Base-by-base conservation (phyloP, 2,888 invertebrate genomes). In the Lacanobia wlatinum region DNA sequence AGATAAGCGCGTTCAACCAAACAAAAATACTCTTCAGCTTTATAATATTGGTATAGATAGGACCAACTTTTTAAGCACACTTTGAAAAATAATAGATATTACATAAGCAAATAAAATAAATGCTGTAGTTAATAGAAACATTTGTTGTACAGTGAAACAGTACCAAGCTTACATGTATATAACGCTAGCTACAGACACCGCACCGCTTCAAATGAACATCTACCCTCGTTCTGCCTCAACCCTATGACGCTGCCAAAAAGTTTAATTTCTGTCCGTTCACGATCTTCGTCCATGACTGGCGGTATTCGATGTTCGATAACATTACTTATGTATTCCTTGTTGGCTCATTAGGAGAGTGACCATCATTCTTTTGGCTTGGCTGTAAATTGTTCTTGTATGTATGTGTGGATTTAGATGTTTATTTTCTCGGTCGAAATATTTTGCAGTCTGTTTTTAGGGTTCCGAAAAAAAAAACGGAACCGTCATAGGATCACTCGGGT, bases 251-350 rank as follows among this genome's bases (percentile, higher is more conserved):
- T 34, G 85, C 78, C 61, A 66, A 77, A 86, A 86, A 84, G 78
- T 85, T 86, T 77, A 84, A 84, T 84, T 81, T 80, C 75, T 79
- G 80, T 83, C 63, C 63, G 63, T 80, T 78, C 80, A 78, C 73
- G 83, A 83, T 77, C 79, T 71, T 69, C 43, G 18, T 3, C 38
- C 50, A 50, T 86, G 82, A 85, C 86, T 83, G 58, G 81, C 74
- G 21, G 38, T 65, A 76, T 71, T 50, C 60, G 50, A 52, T 66
- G 62, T 23, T 84, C 69, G 83, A 72, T 73, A 76, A 56, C 63
- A 70, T 76, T 76, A 58, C 76, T 76, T 76, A 73, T 73, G 70
- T 82, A 83, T 78, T 77, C 79, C 80, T 77, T 64, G 85, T 70
- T 70, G 75, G 46, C 80, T 78, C 85, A 79, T 81, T 83, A 80